phyloP scores from a whole-genome alignment of 2,888 invertebrate genomes.

The Lamellibrachia satsuma region DNA sequence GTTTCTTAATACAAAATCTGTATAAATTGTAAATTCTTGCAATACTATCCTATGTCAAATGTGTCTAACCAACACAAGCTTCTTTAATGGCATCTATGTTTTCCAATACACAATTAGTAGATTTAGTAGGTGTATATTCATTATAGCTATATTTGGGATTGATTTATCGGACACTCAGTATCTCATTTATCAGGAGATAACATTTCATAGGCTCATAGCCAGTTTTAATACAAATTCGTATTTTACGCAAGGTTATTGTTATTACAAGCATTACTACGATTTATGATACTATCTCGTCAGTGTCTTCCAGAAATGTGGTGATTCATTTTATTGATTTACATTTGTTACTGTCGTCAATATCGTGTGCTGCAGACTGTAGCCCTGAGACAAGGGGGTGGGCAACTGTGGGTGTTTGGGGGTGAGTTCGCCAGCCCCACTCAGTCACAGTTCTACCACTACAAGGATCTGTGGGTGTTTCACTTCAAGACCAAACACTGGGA shows the following conservation, averaged over 20 bases:
- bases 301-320: background rate
- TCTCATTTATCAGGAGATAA: background rate
- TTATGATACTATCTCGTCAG: background rate
- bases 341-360: background rate
- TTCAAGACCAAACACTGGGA: slow-evolving; percentile 79
- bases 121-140: background rate
- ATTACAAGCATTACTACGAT: background rate
- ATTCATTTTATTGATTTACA: background rate
- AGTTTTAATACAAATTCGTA: background rate
- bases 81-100: background rate
- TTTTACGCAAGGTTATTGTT: background rate
- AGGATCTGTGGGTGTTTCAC: slow-evolving; percentile 88
- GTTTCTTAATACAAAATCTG: too few relatives aligned
- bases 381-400: slow-evolving; percentile 78
- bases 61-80: background rate
- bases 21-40: too few relatives aligned
- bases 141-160: background rate
- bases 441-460: slow-evolving; percentile 91
- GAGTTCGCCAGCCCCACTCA: slow-evolving; percentile 91
- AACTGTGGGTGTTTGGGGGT: slow-evolving; percentile 86
- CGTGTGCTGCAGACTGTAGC: slow-evolving; percentile 71
- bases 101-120: background rate
- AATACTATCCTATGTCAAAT: too few relatives aligned
- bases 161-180: background rate
- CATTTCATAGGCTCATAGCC: background rate